Base-by-base conservation (phyloP, 2,113 vertebrate species). In the Callorhinus ursinus region DNA sequence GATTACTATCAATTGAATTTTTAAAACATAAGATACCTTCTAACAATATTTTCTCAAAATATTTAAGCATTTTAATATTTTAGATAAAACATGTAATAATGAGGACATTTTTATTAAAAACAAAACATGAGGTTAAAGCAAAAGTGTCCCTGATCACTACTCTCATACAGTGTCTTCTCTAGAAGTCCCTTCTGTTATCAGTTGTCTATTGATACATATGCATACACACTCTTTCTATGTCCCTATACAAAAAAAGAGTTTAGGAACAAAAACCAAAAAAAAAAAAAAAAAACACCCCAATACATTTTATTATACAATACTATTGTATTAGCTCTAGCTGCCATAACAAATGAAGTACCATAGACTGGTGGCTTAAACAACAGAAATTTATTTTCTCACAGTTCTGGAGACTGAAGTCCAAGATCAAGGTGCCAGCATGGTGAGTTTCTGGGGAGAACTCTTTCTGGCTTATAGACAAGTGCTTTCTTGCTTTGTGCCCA, bases 41-140 rank as follows among this genome's bases (percentile, higher is more conserved):
- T 95, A 92, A 85, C 12, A 28, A 53, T 49, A 59, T 87, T 76
- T 82, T 72, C 53, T 79, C 24, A 82, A 93, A 89, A 89, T 90
- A 79, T 57, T 92, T 93, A 76, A 91, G 26, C 15, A 88, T 90
- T 87, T 96, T 31, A 86, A 15, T 72, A 69, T 86, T 89, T 94
- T 57, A 93, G 16, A 65, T 49, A 77, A 69, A 76, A 42, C 7
- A 82, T 53, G 28, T 57, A 79, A 80, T 53, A 92, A 80, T 31
- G 5, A 96, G 82, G n/a, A 36, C 4, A 90, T 81, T 90, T 42
- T 82, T 51, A 65, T 36, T 90, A 85, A 71, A 88, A 81, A 55
- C 39, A 39, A 95, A 76, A 42, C 39, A 21, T 82, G 55, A 77
- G 42, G 26, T 90, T 72, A 90, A 92, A 79, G 46, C 53, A 92